Evolutionary conservation across 1,140 invertebrate genomes (phyloP), one percentile per base, ranked within the genome.

Genomic region (Drosophila mauritiana): DNA sequence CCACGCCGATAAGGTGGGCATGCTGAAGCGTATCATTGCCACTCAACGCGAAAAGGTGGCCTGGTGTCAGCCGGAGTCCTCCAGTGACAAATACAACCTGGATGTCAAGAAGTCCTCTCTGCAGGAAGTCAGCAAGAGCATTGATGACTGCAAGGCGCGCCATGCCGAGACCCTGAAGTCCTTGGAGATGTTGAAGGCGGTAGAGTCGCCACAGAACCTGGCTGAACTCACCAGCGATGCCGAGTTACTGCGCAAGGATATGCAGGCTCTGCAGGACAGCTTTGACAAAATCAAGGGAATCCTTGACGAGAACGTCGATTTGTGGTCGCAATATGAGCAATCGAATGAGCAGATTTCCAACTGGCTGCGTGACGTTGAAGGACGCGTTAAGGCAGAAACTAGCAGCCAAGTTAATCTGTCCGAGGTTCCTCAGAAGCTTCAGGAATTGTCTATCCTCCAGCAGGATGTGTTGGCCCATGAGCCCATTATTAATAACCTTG

Each of bases 31-130:
- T 74, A 95, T 96, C 91, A 94, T 98, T 4, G 93, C 94, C 45
- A 95, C 95, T 2, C 95, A 96, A 51, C 96, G 96, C 72, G 98
- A 99, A 88, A 99, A 99, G 92, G 95, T 98, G 0, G 93, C 94
- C n/a, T 99, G 98, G 97, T 98, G 97, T 92, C 94, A 96, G 70
- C 96, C 97, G 0, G 97, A 98, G 91, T 94, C 96, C 6, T 95
- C 95, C 31, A 97, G 96, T 83, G 97, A 99, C 90, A 95, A 96
- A 89, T 98, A 98, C 88, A 98, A 97, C 91, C 93, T 98, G n/a
- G 97, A 98, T 93, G 96, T 97, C 0, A 99, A 99, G 93, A 94
- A 97, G 84, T 94, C 95, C 3, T 96, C 97, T 7, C 84, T 98
- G n/a, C 91, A 93, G 62, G 97, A 97, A 73, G 95, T 98, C 1